Percentiles rank a stretch among this genome's conserved stretches.
Conservation (phyloP, 2,113 vertebrate species). For the Lutjanus erythropterus region DNA sequence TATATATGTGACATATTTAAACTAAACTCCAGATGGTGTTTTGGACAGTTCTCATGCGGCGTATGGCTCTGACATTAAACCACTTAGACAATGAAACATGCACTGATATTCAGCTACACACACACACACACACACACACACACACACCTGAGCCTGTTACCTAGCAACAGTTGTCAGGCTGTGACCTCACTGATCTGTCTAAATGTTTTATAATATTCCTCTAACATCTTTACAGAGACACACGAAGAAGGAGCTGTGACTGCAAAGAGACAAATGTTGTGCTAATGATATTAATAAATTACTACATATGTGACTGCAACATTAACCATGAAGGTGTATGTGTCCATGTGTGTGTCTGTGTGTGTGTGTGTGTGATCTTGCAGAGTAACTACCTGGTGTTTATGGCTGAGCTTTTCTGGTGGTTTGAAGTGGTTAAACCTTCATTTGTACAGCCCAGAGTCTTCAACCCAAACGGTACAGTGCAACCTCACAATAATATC, state of each 20-base stretch:
- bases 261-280: not conserved
- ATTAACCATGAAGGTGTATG: conserved; percentile 32
- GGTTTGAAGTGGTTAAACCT: conserved; percentile 98
- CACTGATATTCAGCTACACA: not conserved
- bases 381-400: conserved; percentile 99
- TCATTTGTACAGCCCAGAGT: conserved; percentile 94
- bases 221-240: conserved; percentile 30
- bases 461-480: conserved; percentile 87
- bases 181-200: conserved; percentile 57
- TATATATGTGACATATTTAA: conserved; percentile 38
- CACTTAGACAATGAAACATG: conserved; percentile 32
- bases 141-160: conserved; percentile 57
- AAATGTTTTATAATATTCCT: conserved; percentile 21
- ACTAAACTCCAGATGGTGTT: conserved; percentile 62
- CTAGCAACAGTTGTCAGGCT: conserved; percentile 63
- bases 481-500: conserved; percentile 9
- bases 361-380: conserved; percentile 58
- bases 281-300: not conserved
- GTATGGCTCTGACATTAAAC: conserved; percentile 44
- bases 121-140: conserved; percentile 11
- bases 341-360: conserved; percentile 23
- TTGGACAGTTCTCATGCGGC: conserved; percentile 19
- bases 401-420: conserved; percentile 99
- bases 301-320: not conserved
- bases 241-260: not conserved